A percentile compares a stretch with the other conserved stretches of the same genome.
Evolutionary conservation across 2,888 invertebrate species (phyloP).

Genomic region (Trilocha varians): DNA sequence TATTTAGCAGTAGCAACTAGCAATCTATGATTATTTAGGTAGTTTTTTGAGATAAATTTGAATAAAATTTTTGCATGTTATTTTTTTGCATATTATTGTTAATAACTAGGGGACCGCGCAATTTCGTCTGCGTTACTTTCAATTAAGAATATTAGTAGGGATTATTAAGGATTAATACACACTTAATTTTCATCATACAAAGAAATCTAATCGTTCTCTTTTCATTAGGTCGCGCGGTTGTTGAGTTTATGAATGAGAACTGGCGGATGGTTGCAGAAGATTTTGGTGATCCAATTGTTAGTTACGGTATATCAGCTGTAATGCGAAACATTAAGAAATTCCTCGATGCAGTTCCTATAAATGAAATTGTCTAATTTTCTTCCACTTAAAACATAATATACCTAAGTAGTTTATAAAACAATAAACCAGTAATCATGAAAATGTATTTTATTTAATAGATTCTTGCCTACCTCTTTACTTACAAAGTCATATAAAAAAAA

Average conservation of each 20-base stretch:
- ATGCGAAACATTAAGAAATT: constrained; percentile 31
- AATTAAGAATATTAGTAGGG: no score
- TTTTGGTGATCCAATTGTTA: constrained; percentile 44
- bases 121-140: no score
- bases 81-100: no score
- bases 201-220: constrained; percentile 6
- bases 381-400: background rate
- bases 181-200: background rate
- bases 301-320: constrained; percentile 30
- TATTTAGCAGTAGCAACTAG: no score
- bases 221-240: constrained; percentile 31
- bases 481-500: no score
- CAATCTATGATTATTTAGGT: no score
- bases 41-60: no score
- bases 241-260: constrained; percentile 45
- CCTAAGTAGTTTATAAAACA: background rate
- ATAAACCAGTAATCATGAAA: constrained; percentile 3
- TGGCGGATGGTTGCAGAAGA: constrained; percentile 46
- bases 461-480: no score
- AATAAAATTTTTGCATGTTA: no score
- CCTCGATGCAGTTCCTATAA: constrained; percentile 28
- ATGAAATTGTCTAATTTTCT: constrained; percentile 17
- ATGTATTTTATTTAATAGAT: no score
- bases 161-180: no score
- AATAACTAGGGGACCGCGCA: no score